These are phyloP conservation scores for Mesocentrotus franciscanus DNA, from an alignment of 53 echinoderm and acorn worm species.

Conservation along the genomic window DNA sequence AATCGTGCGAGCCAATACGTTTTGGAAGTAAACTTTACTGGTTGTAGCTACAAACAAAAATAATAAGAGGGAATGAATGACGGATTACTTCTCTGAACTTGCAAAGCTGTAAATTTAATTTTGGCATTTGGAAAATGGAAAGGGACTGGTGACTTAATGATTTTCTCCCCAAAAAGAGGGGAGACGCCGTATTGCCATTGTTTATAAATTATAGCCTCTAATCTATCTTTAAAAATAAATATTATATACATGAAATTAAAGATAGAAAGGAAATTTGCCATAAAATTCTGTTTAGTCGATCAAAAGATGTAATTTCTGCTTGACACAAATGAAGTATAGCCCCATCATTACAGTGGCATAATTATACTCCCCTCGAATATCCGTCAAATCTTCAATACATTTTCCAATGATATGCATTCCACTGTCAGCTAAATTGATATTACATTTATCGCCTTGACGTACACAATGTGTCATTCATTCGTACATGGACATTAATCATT, in stretches of 20 bases:
- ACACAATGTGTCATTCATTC: neutral
- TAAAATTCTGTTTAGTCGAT: neutral
- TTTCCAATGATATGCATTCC: neutral
- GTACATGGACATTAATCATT: neutral
- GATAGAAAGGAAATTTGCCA: no score
- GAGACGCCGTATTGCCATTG: no score
- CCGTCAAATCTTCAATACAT: neutral
- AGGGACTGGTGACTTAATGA: no score
- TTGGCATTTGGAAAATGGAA: neutral
- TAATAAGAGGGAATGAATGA: neutral
- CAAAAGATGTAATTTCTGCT: neutral
- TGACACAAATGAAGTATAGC: neutral
- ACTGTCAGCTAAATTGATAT: neutral
- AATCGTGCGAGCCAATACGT: neutral
- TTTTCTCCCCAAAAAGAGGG: no score
- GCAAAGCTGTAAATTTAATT: neutral
- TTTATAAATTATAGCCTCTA: no score
- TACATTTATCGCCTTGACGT: no score
- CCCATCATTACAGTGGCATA: conserved; percentile 21
- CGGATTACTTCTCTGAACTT: neutral
- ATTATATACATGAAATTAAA: no score
- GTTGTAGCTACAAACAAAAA: neutral
- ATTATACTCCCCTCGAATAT: neutral
- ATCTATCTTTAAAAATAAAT: no score
- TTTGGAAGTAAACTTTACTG: neutral